phyloP scores from a whole-genome alignment of 2,113 vertebrate species.

The Noctilio leporinus region DNA sequence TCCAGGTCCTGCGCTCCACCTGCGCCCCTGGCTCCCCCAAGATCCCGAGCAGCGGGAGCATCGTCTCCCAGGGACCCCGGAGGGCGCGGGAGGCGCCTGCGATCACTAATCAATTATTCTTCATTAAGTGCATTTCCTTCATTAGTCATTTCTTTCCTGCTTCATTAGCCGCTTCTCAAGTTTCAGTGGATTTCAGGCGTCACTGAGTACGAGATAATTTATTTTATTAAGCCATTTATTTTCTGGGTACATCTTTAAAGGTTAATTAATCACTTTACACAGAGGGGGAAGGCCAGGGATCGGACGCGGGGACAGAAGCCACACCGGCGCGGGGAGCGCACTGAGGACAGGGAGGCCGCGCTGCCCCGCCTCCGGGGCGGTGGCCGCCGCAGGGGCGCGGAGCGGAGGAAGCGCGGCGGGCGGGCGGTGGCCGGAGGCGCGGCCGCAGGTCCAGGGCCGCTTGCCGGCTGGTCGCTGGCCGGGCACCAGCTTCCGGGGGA shows the following conservation, averaged over 20 bases:
- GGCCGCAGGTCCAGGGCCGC: rapidly evolving
- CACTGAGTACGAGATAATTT: constrained; percentile 69
- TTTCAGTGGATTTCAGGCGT: constrained; percentile 72
- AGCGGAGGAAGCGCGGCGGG: rapidly evolving
- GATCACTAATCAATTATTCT: constrained; percentile 64
- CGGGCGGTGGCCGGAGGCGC: rapidly evolving
- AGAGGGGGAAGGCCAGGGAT: constrained; percentile 51
- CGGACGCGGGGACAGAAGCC: background rate
- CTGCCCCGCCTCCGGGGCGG: background rate
- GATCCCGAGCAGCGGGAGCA: background rate
- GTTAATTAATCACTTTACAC: constrained; percentile 79
- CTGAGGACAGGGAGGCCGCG: background rate
- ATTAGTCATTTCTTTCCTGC: constrained; percentile 70
- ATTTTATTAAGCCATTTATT: constrained; percentile 82
- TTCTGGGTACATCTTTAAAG: constrained; percentile 79
- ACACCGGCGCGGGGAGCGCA: background rate
- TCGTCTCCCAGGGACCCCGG: background rate
- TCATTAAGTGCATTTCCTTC: constrained; percentile 72
- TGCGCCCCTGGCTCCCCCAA: background rate
- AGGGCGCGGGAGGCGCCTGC: background rate
- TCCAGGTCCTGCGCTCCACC: no score
- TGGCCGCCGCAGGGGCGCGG: background rate
- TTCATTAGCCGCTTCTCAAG: constrained; percentile 72
- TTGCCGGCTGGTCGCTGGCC: rapidly evolving
- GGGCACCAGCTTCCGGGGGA: background rate